Evolutionary conservation across 1,140 invertebrate genomes (phyloP), one percentile per base, ranked within the genome.

Genomic region (Holotrichia oblita): DNA sequence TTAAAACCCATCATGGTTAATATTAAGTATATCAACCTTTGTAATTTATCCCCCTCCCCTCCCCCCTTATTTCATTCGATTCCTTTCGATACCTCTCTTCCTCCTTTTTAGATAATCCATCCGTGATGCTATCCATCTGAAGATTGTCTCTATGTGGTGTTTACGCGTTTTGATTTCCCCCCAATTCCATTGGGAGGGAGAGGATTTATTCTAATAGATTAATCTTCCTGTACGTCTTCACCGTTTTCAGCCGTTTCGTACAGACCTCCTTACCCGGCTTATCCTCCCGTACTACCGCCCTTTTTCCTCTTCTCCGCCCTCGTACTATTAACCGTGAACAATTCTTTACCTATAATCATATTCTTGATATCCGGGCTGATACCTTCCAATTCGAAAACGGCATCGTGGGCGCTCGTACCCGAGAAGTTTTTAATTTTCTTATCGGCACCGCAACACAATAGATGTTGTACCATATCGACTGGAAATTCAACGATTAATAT

Each of bases 401-500:
- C 84, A 42, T 85, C 84, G 77, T 85, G 84, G 0, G 84, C 79
- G 59, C 82, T 84, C 9, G 83, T 84, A 12, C 84, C 84, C 48
- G 84, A 84, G 61, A 85, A 85, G 73, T 85, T 85, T 17, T 81
- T 77, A 6, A 85, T 77, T 80, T 84, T 85, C 20, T 84, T 82
- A 78, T 84, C 79, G 0, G 83, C 83, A 0, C 74, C 42, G 72
- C 83, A 42, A 17, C 82, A 17, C 44, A 85, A 41, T 41, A 85
- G 61, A 3, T 83, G 72, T 41, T 81, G 73, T 0, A 85, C 84
- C 74, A 79, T 77, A 24, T 81, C 64, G 22, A 78, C 83, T 85
- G n/a, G n/a, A n/a, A n/a, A 80, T 20, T 77, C 6, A 24, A 77
- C 3, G 12, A 64, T 14, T 20, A 6, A 17, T 55, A 41, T 24